Evolutionary conservation across 2,113 vertebrate species (phyloP), one percentile per base, ranked within the genome.

Genomic region (Pangasianodon gigas): DNA sequence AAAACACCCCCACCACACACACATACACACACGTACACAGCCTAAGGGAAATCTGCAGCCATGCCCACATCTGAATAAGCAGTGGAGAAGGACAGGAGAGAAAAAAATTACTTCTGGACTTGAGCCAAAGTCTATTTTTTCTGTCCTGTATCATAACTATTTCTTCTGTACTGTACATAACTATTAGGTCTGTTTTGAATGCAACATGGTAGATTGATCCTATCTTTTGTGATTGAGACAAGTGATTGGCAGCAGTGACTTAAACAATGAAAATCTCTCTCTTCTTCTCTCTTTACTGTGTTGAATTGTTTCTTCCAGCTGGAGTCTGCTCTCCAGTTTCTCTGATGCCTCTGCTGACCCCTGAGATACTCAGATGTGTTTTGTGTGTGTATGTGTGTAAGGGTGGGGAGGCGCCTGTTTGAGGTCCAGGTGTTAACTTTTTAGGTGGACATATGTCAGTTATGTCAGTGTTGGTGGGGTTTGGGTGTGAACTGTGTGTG

Each of bases 401-500:
- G 29, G 51, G 46, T 51, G 46, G 24, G 26, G 77, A 51, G 37
- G 24, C 54, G 87, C 14, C 8, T 41, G 58, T 24, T 58, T 77
- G 94, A 94, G 94, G 94, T 95, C 97, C 97, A 98, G 97, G 97
- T 97, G 96, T 96, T 95, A 95, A 92, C 92, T 94, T 96, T 97
- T 96, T 97, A 96, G 95, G 95, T 94, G 96, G 94, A 94, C 97
- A 96, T 97, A 96, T 97, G 97, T 98, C 97, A 97, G 93, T 96
- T 97, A 97, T 97, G 96, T 98, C 97, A 97, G 93, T 96, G 87
- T 85, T 94, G 95, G 93, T 82, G 91, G 88, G 89, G 89, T 93
- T 92, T 83, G 90, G 90, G 90, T 84, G 56, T 90, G 86, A 90
- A 91, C 79, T 90, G 86, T n/a, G 51, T 65, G 58, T 87, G 46